Evolutionary conservation across 2,113 vertebrate species (phyloP).

Genomic region (Gobiocypris rarus): DNA sequence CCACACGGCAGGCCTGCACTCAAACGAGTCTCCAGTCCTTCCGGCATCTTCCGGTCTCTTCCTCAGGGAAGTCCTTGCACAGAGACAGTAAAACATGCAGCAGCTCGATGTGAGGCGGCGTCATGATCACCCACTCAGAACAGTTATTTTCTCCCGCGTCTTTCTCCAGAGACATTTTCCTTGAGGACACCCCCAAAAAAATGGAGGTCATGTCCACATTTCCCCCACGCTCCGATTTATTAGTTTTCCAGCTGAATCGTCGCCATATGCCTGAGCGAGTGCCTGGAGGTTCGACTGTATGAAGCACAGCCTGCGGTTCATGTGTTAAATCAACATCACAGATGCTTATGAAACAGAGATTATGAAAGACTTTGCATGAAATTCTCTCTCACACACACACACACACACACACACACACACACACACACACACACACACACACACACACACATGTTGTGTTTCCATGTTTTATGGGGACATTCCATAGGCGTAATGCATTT

Average conservation of each 20-base stretch:
- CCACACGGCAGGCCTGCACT: neutral
- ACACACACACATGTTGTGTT: too few species aligned
- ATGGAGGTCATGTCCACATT: constrained; percentile 18
- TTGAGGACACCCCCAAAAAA: neutral
- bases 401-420: neutral
- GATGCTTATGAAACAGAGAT: neutral
- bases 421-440: too few species aligned
- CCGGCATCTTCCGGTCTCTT: constrained; percentile 7
- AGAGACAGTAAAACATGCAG: neutral
- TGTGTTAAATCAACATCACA: neutral
- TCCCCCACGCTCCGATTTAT: neutral
- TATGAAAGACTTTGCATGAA: neutral
- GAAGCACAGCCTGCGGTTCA: neutral
- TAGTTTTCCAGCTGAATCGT: neutral
- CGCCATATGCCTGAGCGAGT: neutral
- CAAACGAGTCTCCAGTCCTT: neutral
- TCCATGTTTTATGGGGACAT: too few species aligned
- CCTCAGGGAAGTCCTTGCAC: neutral
- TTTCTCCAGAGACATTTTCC: constrained; percentile 47
- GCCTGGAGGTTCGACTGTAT: neutral
- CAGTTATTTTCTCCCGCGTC: constrained; percentile 51
- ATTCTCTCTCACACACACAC: neutral
- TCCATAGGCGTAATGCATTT: too few species aligned
- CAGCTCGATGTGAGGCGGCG: constrained; percentile 13
- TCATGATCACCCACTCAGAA: constrained; percentile 51